A percentile compares a stretch with the other conserved stretches of the same genome.
Conservation (phyloP, 2,888 invertebrate genomes). For the Elegia similella region DNA sequence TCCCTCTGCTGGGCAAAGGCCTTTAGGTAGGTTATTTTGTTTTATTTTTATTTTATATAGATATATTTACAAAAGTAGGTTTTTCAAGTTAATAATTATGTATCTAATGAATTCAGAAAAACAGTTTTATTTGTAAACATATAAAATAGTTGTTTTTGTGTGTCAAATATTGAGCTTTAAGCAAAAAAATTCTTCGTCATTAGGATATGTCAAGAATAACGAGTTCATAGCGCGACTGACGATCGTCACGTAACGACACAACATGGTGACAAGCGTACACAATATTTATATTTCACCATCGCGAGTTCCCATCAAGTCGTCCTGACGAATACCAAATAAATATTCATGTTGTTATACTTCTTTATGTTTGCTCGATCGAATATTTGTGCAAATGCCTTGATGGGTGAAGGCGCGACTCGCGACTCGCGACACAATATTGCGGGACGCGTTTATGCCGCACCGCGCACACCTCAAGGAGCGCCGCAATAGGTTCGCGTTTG, state of each 20-base stretch:
- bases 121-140: no score
- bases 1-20: no score
- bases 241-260: constrained; percentile 19
- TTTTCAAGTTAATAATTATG: no score
- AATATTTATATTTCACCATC: constrained; percentile 27
- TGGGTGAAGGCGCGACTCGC: constrained; percentile 30
- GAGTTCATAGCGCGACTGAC: constrained; percentile 24
- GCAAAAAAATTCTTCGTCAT: constrained; percentile 26
- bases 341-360: constrained; percentile 28
- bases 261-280: constrained; percentile 17
- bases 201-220: constrained; percentile 35
- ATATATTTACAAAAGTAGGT: no score
- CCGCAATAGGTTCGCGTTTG: constrained; percentile 72
- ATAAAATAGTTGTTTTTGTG: no score
- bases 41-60: no score
- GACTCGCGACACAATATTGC: constrained; percentile 45
- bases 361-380: constrained; percentile 38
- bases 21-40: no score
- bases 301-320: constrained; percentile 27
- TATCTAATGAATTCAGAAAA: no score
- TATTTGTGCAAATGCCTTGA: constrained; percentile 44
- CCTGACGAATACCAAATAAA: constrained; percentile 24
- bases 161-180: no score
- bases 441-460: constrained; percentile 44
- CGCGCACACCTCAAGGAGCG: constrained; percentile 43